phyloP scores from a whole-genome alignment of 1,140 invertebrate species.

The Elysia chlorotica region DNA sequence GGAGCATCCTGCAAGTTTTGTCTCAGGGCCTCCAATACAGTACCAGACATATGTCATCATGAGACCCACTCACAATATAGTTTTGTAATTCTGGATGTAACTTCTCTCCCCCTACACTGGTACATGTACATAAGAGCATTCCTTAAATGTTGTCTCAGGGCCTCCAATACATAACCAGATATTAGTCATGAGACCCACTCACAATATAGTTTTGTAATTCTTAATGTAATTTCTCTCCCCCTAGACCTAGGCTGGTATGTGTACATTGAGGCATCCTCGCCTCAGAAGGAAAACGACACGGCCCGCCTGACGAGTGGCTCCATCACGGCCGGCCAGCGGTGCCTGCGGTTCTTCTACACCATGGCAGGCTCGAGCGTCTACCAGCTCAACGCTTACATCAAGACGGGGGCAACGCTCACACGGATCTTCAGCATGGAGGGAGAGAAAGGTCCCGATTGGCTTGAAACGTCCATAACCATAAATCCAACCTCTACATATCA shows the following conservation, averaged over 20 bases:
- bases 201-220: background rate
- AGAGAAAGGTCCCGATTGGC: conserved; percentile 39
- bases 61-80: too few species aligned
- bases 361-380: conserved; percentile 51
- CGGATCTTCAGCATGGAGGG: conserved; percentile 30
- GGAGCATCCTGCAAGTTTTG: too few species aligned
- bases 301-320: conserved; percentile 71
- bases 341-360: conserved; percentile 59
- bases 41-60: too few species aligned
- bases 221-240: background rate
- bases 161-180: too few species aligned
- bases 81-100: too few species aligned
- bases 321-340: conserved; percentile 38
- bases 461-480: conserved; percentile 28
- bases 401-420: conserved; percentile 12
- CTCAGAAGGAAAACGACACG: conserved; percentile 64
- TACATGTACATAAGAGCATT: too few species aligned
- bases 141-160: too few species aligned
- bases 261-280: conserved; percentile 44
- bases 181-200: too few species aligned
- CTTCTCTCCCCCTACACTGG: too few species aligned
- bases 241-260: conserved; percentile 50
- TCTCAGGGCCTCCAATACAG: too few species aligned
- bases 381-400: conserved; percentile 33
- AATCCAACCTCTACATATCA: conserved; percentile 33